Base-by-base conservation (phyloP, 2,888 invertebrate genomes). In the Thelaira solivaga region DNA sequence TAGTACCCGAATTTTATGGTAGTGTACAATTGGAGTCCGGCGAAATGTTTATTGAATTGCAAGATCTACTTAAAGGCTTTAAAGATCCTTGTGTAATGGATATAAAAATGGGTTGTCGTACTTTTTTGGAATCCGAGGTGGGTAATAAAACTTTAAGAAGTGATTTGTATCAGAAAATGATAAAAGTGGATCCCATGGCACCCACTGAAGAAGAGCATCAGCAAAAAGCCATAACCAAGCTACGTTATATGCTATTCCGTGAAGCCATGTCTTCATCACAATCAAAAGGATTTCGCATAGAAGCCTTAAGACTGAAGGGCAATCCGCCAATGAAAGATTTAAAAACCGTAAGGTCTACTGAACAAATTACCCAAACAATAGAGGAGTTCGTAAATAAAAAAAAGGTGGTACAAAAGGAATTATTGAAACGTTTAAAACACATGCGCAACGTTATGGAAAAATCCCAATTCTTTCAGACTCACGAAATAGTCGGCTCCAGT, bases 121-220 rank as follows among this genome's bases (percentile, higher is more conserved):
- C 98, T 18, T 99, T 98, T 89, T 91, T 98, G 39, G 98, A 99
- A 89, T 94, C 94, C 2, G 99, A 99, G 90, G 98, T 98, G 41
- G 93, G 93, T 85, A 98, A 98, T 86, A 93, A 93, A 22, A 93
- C 92, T 47, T 93, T 96, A 16, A 92, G 98, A 55, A 86, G 92
- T 3, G 99, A 99, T 90, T 91, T 99, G 34, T 99, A 97, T 88
- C 93, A 96, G 83, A 99, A 99, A 91, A 98, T 99, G 98, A 92
- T 98, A 39, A 93, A 94, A 5, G 92, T 99, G 13, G 97, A 98
- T 88, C 94, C 95, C 0, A 90, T 89, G 68, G 97, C 96, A 1
- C 97, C 98, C 20, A 97, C 95, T 5, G 90, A 91, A 59, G 94
- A 94, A 73, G 99, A 99, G 88, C 94, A 95, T 86, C 90, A 91